These are phyloP conservation scores for Drosophila cognata DNA, from an alignment of 2,888 invertebrate species.

Conservation along the genomic window DNA sequence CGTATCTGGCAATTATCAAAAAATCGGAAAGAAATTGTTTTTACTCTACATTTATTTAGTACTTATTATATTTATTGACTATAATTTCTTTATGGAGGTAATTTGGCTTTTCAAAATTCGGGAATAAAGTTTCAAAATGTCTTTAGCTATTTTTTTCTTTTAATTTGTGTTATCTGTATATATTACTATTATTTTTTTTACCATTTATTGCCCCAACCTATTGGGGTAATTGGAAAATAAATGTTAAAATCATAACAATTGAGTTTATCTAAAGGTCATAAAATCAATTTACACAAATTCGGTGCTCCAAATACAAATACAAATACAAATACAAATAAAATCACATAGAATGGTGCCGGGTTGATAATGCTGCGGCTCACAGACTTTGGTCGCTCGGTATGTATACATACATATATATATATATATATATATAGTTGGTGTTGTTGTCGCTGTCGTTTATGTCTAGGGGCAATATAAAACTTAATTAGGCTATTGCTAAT, in stretches of 20 bases:
- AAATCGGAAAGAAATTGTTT: constrained; percentile 4
- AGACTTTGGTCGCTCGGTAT: constrained; percentile 56
- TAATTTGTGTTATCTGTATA: not conserved
- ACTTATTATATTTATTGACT: constrained; percentile 15
- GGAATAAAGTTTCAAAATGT: not conserved
- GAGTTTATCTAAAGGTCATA: constrained; percentile 37
- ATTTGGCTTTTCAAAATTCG: not conserved
- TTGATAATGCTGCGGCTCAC: constrained; percentile 34
- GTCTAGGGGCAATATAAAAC: constrained; percentile 25
- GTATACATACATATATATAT: constrained; percentile 5
- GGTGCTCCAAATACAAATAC: constrained; percentile 4
- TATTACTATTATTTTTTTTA: not conserved
- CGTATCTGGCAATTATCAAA: constrained; percentile 33
- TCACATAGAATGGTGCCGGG: constrained; percentile 43
- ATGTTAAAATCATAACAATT: constrained; percentile 21
- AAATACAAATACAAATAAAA: constrained; percentile 23
- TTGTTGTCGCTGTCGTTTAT: constrained; percentile 16
- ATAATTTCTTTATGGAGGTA: not conserved
- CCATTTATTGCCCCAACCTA: not conserved
- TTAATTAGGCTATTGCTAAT: constrained; percentile 46
- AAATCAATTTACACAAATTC: constrained; percentile 27
- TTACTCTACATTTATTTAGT: constrained; percentile 1
- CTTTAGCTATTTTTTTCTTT: not conserved
- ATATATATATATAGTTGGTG: constrained; percentile 11
- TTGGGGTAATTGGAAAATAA: constrained; percentile 16